A percentile compares a stretch with the other conserved stretches of the same genome.
These are phyloP conservation scores for Serilophus lunatus DNA, from an alignment of 2,113 vertebrate genomes.

Conservation along the genomic window DNA sequence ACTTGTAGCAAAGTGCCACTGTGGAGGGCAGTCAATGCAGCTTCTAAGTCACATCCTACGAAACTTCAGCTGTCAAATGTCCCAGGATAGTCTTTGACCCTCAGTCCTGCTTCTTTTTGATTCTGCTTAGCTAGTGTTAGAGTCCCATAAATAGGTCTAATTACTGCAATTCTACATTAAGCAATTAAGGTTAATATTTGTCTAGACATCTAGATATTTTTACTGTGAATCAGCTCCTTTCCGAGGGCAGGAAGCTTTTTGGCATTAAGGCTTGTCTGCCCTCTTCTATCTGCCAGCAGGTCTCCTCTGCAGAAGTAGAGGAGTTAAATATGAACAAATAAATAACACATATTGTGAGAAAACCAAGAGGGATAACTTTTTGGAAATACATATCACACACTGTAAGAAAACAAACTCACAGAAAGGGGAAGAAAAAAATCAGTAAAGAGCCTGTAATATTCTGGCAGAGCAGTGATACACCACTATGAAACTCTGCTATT, in stretches of 20 bases:
- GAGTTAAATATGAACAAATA: background rate
- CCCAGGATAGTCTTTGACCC: background rate
- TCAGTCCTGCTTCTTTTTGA: background rate
- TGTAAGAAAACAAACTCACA: background rate
- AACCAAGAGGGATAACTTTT: background rate
- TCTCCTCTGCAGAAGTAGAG: background rate
- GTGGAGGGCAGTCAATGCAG: background rate
- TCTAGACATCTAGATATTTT: background rate
- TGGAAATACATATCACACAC: background rate
- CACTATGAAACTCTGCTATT: background rate
- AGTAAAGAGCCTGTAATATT: background rate
- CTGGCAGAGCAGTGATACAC: background rate
- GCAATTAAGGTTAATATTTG: background rate
- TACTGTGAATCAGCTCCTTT: background rate
- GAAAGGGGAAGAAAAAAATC: background rate
- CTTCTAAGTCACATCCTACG: background rate
- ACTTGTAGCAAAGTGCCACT: background rate
- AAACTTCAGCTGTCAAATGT: background rate
- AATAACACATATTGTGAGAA: background rate
- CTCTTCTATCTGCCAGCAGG: background rate
- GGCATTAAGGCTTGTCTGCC: background rate
- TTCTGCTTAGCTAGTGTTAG: background rate
- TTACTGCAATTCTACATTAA: background rate
- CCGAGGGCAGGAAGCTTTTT: background rate
- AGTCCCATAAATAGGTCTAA: background rate